Base-by-base conservation (phyloP, 2,888 invertebrate species). In the Lutraria lutraria region DNA sequence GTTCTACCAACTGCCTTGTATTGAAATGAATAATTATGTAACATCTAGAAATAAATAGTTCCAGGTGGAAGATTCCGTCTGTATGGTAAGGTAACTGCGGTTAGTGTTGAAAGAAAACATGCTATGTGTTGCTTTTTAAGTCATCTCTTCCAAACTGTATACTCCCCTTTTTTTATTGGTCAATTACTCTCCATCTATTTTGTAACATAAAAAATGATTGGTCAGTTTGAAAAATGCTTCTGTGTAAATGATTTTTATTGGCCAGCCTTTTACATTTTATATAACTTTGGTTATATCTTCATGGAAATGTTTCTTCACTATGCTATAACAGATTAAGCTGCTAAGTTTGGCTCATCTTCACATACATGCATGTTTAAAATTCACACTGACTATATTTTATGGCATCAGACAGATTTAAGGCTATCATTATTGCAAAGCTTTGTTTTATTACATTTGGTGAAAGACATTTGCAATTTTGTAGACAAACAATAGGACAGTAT, bases 71-170 rank as follows among this genome's bases (percentile, higher is more conserved):
- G 13, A 31, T 31, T 76, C 12, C 15, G 76, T 34, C 19, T 43
- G 4, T 76, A 76, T 76, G 76, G 76, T 76, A 76, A 76, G 76
- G 15, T 31, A 4, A 16, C 16, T 34, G 31, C 31, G 31, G 76
- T 76, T 31, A 76, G 76, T 34, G 34, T 31, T 43, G 76, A 76
- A 76, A 76, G 76, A 25, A 76, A 31, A 31, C 31, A 76, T 76
- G 3, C 10, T n/a, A 31, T 72, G 72, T 72, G 72, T 31, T 72
- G n/a, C 29, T n/a, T 72, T n/a, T 29, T 72, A 21, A 60, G n/a
- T 60, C n/a, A 60, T 60, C n/a, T 8, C 2, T 60, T 60, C 60
- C 60, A 56, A 15, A 56, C 56, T 60, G 21, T 60, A 2, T 56
- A 16, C 19, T 56, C 16, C 12, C 56, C 43, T 43, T 43, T 43